Evolutionary conservation across 1,140 invertebrate species (phyloP).

Genomic region (Ostrea edulis): DNA sequence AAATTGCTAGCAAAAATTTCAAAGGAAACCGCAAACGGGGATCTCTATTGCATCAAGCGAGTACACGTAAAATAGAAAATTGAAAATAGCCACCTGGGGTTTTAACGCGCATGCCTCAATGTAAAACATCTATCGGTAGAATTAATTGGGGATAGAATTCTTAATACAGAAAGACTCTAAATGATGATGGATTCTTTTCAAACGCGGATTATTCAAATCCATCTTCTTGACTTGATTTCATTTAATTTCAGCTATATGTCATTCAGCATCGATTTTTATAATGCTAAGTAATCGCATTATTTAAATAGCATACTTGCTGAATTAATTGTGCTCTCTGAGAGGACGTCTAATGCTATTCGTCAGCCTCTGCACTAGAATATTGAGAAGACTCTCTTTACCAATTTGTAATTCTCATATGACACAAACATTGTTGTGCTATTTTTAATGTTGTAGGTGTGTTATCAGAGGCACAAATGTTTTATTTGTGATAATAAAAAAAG

Average conservation of each 20-base stretch:
- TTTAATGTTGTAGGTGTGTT: too few relatives aligned
- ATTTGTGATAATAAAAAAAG: too few relatives aligned
- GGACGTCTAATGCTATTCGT: background rate
- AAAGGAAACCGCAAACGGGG: slow-evolving; percentile 33
- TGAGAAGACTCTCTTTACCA: too few relatives aligned
- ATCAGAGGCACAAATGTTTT: too few relatives aligned
- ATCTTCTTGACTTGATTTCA: slow-evolving; percentile 43
- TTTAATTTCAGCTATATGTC: slow-evolving; percentile 21
- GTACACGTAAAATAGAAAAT: slow-evolving; percentile 33
- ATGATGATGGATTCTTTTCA: slow-evolving; percentile 42
- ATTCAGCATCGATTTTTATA: slow-evolving; percentile 28
- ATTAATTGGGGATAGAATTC: slow-evolving; percentile 44
- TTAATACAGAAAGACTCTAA: slow-evolving; percentile 15
- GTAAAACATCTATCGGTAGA: slow-evolving; percentile 41
- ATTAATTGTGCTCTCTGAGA: background rate
- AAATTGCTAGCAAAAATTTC: slow-evolving; percentile 32
- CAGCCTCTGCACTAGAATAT: too few relatives aligned
- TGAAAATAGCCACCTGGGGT: slow-evolving; percentile 39
- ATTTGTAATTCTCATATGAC: too few relatives aligned
- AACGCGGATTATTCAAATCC: slow-evolving; percentile 37
- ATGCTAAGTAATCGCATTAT: slow-evolving; percentile 42
- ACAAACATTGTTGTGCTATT: too few relatives aligned
- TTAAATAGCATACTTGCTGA: slow-evolving; percentile 41
- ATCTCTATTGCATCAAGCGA: slow-evolving; percentile 35
- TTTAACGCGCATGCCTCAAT: slow-evolving; percentile 7